Conservation (phyloP, 2,113 vertebrate genomes). For the Aspidoscelis tigris region DNA sequence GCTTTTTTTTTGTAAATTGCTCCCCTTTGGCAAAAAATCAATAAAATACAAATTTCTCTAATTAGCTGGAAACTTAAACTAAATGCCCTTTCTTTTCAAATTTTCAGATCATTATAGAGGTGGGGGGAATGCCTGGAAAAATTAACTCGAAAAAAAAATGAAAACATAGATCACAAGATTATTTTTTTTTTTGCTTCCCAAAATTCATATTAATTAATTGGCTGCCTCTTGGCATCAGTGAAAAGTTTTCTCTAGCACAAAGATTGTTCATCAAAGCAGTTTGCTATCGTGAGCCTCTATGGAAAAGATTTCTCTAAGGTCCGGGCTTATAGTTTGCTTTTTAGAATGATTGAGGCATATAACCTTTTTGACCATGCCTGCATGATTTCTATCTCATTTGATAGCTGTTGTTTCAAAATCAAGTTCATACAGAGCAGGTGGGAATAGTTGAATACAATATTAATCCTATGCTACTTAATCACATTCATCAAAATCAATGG, state of each 20-base stretch:
- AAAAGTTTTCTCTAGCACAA: constrained; percentile 13
- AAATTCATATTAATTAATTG: constrained; percentile 54
- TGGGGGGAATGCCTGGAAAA: constrained; percentile 42
- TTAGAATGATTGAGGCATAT: background rate
- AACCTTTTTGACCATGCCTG: background rate
- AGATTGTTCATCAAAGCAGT: constrained; percentile 27
- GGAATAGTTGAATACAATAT: background rate
- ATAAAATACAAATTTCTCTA: constrained; percentile 63
- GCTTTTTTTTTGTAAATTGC: constrained; percentile 40
- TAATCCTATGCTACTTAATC: background rate
- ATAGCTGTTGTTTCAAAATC: constrained; percentile 1
- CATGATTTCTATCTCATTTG: background rate
- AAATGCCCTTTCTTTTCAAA: constrained; percentile 42
- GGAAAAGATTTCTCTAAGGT: constrained; percentile 4
- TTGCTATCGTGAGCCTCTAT: background rate
- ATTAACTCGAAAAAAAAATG: constrained; percentile 57
- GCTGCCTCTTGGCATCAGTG: constrained; percentile 28
- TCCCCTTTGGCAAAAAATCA: constrained; percentile 58
- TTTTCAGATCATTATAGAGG: constrained; percentile 50
- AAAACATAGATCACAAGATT: constrained; percentile 50
- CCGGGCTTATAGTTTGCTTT: background rate
- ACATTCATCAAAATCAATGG: no score
- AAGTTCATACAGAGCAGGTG: background rate
- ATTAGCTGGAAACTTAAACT: constrained; percentile 58
- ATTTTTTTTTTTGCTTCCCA: constrained; percentile 23